Percentiles rank a stretch among this genome's conserved stretches.
These are phyloP conservation scores for Pediacus dermestoides DNA, from an alignment of 2,888 invertebrate species.

Conservation along the genomic window DNA sequence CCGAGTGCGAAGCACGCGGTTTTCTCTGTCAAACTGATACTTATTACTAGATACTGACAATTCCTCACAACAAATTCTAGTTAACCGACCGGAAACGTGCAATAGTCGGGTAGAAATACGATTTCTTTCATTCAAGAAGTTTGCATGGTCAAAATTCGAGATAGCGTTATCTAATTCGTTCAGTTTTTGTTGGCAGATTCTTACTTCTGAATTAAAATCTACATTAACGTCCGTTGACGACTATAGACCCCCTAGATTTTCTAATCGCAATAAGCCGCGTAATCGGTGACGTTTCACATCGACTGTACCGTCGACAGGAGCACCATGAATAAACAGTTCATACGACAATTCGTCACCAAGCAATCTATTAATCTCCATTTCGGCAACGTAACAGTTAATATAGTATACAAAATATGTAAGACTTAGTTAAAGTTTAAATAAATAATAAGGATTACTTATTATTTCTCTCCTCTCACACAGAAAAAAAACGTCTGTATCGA, in stretches of 20 bases:
- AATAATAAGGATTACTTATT: no score
- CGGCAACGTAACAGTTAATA: no score
- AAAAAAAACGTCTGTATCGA: no score
- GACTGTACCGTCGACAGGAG: constrained; percentile 1
- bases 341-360: constrained; percentile 11
- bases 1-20: no score
- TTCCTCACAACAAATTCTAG: background rate
- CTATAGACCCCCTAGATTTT: constrained; percentile 5
- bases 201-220: constrained; percentile 4
- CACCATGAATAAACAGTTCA: constrained; percentile 7
- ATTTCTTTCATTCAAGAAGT: constrained; percentile 4
- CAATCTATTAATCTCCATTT: constrained; percentile 11
- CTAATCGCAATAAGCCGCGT: constrained; percentile 7
- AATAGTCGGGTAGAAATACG: constrained; percentile 5
- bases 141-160: constrained; percentile 1
- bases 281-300: no score
- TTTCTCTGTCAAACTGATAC: no score
- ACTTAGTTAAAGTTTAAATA: no score
- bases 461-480: no score
- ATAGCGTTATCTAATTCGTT: background rate
- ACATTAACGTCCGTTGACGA: background rate
- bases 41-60: no score
- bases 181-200: constrained; percentile 3
- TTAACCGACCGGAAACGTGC: constrained; percentile 4
- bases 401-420: no score